Conservation (phyloP, 2,888 invertebrate genomes). For the Diadromus collaris region DNA sequence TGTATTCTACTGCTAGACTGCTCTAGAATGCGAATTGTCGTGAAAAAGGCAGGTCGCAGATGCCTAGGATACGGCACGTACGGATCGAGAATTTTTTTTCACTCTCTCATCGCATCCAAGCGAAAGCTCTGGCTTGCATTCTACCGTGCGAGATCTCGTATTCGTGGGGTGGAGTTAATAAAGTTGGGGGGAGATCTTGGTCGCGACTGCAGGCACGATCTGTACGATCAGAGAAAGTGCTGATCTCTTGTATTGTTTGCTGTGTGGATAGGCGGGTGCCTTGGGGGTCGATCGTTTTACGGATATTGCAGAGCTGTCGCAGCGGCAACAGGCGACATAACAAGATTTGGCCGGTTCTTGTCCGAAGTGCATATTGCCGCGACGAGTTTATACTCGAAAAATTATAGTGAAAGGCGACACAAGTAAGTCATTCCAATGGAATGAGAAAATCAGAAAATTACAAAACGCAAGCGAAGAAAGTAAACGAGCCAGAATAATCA, state of each 20-base stretch:
- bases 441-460: not conserved
- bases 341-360: not conserved
- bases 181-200: not conserved
- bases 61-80: conserved; percentile 38
- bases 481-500: not conserved
- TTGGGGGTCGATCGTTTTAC: not conserved
- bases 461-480: not conserved
- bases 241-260: conserved; percentile 12
- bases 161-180: not conserved
- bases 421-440: not conserved
- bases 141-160: not conserved
- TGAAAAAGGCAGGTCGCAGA: conserved; percentile 15
- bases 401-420: not conserved
- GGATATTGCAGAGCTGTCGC: not conserved
- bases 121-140: conserved; percentile 1
- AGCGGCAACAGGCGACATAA: not conserved
- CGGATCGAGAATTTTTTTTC: conserved; percentile 23
- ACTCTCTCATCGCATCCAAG: conserved; percentile 4
- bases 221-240: conserved; percentile 6
- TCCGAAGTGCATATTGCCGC: no score
- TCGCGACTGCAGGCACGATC: conserved; percentile 8
- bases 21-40: conserved; percentile 17
- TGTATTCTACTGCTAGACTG: conserved; percentile 25
- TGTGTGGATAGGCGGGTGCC: not conserved
- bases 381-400: not conserved